Base-by-base conservation (phyloP, 2,113 vertebrate genomes). In the Amblyornis subalaris region DNA sequence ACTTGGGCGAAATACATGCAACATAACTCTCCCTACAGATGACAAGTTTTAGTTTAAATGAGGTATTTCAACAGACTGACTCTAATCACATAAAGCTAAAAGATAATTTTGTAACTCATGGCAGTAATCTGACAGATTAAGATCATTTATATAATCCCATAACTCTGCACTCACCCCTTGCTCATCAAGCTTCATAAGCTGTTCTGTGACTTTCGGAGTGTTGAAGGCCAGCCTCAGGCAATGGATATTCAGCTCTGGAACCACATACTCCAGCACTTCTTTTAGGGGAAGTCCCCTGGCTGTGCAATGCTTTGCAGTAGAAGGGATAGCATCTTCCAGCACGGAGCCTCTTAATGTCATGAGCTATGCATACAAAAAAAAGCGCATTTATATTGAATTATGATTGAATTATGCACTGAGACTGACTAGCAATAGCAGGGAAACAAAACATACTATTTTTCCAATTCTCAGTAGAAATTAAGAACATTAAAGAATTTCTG, bases 131-230 rank as follows among this genome's bases (percentile, higher is more conserved):
- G 61, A 55, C 38, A 57, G 72, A 47, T 70, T 31, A 82, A 57
- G 11, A 62, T 38, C 7, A 51, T 72, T 40, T 55, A 7, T 54
- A 44, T 53, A 48, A n/a, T 71, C 72, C 42, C 70, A 0, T 55
- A 93, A 61, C 22, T 83, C 69, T 33, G 14, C 18, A 97, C 97
- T 97, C 96, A 99, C 99, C 98, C 99, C 99, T 98, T 99, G 99
- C 72, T 99, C 99, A 77, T 99, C 99, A 93, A 99, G 97, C 76
- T 99, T 99, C 98, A 99, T 99, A 85, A 99, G 98, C 85, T 99
- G 99, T 87, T 99, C 99, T 2, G 99, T 99, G 95, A 99, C 99
- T 97, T 99, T 99, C 7, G 99, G 99, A 6, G 99, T 99, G 96
- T 99, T 99, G 97, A 99, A 99, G 89, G 99, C 99, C 97, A 99